Base-by-base conservation (phyloP, 1,140 invertebrate species). In the Diabrotica virgifera region DNA sequence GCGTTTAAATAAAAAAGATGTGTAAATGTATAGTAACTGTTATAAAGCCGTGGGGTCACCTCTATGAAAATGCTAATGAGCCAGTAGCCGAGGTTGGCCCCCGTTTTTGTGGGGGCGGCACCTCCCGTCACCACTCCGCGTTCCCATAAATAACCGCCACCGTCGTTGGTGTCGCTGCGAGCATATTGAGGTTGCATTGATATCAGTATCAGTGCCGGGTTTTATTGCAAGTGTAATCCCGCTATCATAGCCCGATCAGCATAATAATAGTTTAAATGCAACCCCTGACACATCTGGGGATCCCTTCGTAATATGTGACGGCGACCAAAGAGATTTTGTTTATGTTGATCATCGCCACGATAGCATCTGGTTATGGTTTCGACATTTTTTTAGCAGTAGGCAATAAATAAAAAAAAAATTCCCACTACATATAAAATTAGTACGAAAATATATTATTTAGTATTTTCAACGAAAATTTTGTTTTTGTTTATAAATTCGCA, bases 221-320 rank as follows among this genome's bases (percentile, higher is more conserved):
- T 78, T 78, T 78, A 78, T 78, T 77, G 77, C 77, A 70, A 74
- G 72, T 77, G 77, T 78, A 78, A 78, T 78, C 75, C 77, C 67
- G 69, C 72, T 77, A 78, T 78, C 77, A 77, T 73, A 70, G 75
- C 76, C 66, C 74, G 72, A 78, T 78, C 77, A 78, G 74, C 77
- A 78, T 78, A 78, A 78, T 78, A 46, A 78, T 77, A 75, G 76
- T 75, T 74, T 72, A 71, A 75, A 76, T 70, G 75, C 68, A 53
- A 64, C 62, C 69, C 69, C 62, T 60, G 65, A 56, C 74, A 74
- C 74, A 76, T 76, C 73, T 76, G 73, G 71, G 74, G 71, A 70
- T 67, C 63, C 67, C 52, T 46, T 5, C 8, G 40, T 46, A 46
- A 46, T 46, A 6, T 46, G 38, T 36, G 36, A 13, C 53, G 35